A percentile compares a stretch with the other conserved stretches of the same genome.
Conservation (phyloP, 2,888 invertebrate genomes). For the Blastobasis lacticolella region DNA sequence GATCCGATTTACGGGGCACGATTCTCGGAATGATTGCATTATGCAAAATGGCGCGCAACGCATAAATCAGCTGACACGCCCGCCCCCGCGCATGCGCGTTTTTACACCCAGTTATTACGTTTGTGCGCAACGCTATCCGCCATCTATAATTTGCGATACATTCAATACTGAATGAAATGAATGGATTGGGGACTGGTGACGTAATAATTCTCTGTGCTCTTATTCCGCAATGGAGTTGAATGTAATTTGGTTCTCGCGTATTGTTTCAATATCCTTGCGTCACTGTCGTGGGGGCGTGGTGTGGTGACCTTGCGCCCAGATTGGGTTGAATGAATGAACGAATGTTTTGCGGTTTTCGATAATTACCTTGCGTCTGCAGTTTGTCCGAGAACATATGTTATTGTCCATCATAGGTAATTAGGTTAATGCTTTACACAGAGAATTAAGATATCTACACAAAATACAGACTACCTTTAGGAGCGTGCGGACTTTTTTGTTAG, state of each 20-base stretch:
- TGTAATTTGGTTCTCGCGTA: neutral
- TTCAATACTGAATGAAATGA: constrained; percentile 16
- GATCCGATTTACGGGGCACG: neutral
- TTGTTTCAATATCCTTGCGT: neutral
- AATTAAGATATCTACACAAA: too few relatives aligned
- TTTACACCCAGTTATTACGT: constrained; percentile 19
- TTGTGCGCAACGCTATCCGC: constrained; percentile 6
- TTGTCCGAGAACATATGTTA: too few relatives aligned
- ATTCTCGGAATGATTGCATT: constrained; percentile 7
- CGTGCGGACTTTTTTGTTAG: too few relatives aligned
- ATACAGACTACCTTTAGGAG: too few relatives aligned
- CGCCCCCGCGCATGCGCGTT: constrained; percentile 15
- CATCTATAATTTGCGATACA: constrained; percentile 27
- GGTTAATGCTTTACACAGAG: too few relatives aligned
- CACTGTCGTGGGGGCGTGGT: neutral
- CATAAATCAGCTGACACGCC: constrained; percentile 21
- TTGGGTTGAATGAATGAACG: too few relatives aligned
- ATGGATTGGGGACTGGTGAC: constrained; percentile 19
- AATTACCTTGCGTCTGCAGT: too few relatives aligned
- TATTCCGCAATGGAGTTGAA: constrained; percentile 1
- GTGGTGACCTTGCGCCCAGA: neutral
- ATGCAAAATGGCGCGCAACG: constrained; percentile 8
- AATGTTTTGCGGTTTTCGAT: too few relatives aligned
- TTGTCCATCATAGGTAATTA: too few relatives aligned
- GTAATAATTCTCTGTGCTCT: constrained; percentile 14